phyloP scores from a whole-genome alignment of 23 tunicate genomes.

The Oikopleura albicans region DNA sequence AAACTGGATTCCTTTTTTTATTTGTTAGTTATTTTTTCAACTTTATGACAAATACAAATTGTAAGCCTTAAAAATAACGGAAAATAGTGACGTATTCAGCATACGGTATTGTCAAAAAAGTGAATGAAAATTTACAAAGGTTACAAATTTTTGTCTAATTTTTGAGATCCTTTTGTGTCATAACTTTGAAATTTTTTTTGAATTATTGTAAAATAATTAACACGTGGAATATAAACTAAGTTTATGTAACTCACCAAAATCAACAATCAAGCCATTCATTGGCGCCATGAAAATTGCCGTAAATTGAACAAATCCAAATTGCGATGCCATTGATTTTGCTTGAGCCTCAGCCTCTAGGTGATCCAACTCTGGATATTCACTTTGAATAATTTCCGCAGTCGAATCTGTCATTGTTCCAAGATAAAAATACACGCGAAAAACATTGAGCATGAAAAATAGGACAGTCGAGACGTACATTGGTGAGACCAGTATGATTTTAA shows the following conservation, averaged over 20 bases:
- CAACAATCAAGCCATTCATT: constrained; percentile 58
- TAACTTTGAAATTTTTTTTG: too few relatives aligned
- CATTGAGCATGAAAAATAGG: constrained; percentile 41
- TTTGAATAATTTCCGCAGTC: constrained; percentile 23
- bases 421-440: constrained; percentile 57
- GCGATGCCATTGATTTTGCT: background rate
- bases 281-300: constrained; percentile 55
- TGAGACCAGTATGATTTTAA: background rate
- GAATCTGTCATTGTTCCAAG: constrained; percentile 33
- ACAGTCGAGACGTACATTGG: background rate
- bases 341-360: background rate
- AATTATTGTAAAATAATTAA: too few relatives aligned
- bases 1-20: too few relatives aligned
- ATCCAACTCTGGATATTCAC: constrained; percentile 12
- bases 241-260: constrained; percentile 20
- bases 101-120: too few relatives aligned
- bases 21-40: too few relatives aligned
- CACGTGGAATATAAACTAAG: too few relatives aligned
- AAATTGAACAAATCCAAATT: constrained; percentile 68
- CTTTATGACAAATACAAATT: too few relatives aligned
- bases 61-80: too few relatives aligned
- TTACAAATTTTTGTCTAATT: too few relatives aligned
- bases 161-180: too few relatives aligned
- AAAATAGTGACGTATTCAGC: too few relatives aligned
- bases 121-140: too few relatives aligned